Conservation (phyloP, 2,113 vertebrate species). For the Boleophthalmus pectinirostris region DNA sequence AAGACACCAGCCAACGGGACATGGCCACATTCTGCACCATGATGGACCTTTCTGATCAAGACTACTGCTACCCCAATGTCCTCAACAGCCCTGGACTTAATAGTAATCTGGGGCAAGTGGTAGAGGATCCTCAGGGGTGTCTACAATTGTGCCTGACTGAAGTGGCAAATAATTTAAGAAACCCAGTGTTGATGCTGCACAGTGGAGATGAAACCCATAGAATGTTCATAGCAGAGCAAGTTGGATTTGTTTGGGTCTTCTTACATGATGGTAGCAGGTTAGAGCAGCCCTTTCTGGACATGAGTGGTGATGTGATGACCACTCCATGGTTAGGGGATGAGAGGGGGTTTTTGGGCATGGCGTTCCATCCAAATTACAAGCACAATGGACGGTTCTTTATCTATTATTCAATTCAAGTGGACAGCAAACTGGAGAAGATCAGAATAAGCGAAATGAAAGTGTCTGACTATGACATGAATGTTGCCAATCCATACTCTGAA, state of each 20-base stretch:
- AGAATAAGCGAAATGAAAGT: conserved; percentile 83
- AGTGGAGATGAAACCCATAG: conserved; percentile 77
- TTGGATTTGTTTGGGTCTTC: conserved; percentile 85
- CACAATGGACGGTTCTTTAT: conserved; percentile 84
- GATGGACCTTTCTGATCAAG: conserved; percentile 77
- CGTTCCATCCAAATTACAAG: conserved; percentile 82
- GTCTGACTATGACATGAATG: conserved; percentile 78
- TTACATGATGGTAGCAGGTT: conserved; percentile 77
- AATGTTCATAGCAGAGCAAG: conserved; percentile 83
- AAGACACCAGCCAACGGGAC: conserved; percentile 53
- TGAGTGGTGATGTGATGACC: conserved; percentile 80
- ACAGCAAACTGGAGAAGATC: conserved; percentile 77
- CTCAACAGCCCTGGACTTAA: conserved; percentile 74
- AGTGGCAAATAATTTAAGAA: conserved; percentile 82
- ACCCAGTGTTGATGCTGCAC: conserved; percentile 82
- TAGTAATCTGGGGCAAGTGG: conserved; percentile 72
- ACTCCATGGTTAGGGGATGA: conserved; percentile 83
- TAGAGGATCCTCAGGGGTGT: conserved; percentile 74
- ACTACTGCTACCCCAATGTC: conserved; percentile 85
- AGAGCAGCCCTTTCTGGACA: conserved; percentile 83
- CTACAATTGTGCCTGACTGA: conserved; percentile 83
- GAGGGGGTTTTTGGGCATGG: conserved; percentile 85
- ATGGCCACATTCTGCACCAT: conserved; percentile 75
- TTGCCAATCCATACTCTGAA: conserved; percentile 80
- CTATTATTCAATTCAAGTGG: conserved; percentile 80